Evolutionary conservation across 2,888 invertebrate species (phyloP), one percentile per base, ranked within the genome.

Genomic region (Zootermopsis nevadensis): DNA sequence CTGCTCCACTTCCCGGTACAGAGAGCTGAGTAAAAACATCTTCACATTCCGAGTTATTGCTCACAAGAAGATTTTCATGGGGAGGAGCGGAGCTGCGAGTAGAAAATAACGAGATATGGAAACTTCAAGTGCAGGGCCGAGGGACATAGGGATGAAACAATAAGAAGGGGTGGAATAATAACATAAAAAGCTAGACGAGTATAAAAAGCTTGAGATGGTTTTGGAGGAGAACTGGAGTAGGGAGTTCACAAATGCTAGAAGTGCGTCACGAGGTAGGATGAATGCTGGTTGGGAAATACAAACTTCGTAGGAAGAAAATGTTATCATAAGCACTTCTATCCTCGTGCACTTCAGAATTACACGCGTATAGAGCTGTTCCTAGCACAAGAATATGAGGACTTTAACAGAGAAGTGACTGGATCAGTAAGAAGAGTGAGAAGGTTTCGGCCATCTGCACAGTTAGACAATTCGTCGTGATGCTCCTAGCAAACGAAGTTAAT

Each of bases 101-200:
- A 74, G 35, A 38, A 42, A 74, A 74, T 74, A 42, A 74, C 74
- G 74, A 74, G 74, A 74, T 74, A 74, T 38, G 74, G 38, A 74
- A 38, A 38, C n/a, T 74, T 74, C n/a, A 4, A 74, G 24, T 42
- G 42, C 74, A 74, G 7, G 24, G 74, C 0, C 74, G 38, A 38
- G 74, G 74, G 38, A 38, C 33, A 38, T 15, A 74, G 74, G 42
- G 35, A 31, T 42, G 74, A 74, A 74, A 74, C 42, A 38, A 74
- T 74, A 35, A 74, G 74, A 66, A 24, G 69, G 74, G 74, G n/a
- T 8, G 38, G 42, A 38, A 74, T 74, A 74, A 74, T 33, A 74
- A 74, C 33, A 72, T 27, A 72, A 72, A 72, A 72, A 72, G 72
- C 74, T 42, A 38, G 74, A 74, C 74, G 35, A 15, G 38, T 74